Base-by-base conservation (phyloP, 2,113 vertebrate species). In the Arothron firmamentum region DNA sequence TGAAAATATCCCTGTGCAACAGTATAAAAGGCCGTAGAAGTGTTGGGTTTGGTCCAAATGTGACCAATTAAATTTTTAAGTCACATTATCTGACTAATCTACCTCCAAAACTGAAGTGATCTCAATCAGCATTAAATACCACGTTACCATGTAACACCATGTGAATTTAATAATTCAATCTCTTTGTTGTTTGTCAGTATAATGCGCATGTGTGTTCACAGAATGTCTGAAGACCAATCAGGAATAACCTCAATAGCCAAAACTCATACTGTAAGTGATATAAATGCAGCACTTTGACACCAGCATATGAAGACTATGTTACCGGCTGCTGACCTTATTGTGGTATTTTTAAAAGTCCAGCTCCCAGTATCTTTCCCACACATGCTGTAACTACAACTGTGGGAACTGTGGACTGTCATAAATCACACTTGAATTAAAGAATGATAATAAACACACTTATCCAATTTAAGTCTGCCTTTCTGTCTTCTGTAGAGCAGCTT, bases 391-490 rank as follows among this genome's bases (percentile, higher is more conserved):
- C 43, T 17, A 45, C 43, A 17, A 45, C 43, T 17, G 15, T 15
- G 13, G 43, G 43, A 45, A 15, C 5, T 45, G 43, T 75, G 52
- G 62, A 58, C 8, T 31, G 34, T 38, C 34, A 10, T 11, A 38
- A 38, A 38, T 62, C 13, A 49, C 14, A 61, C 62, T 69, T 56
- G 54, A 53, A 72, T 63, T 63, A 58, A 75, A 79, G 41, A 74
- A 47, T 57, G n/a, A 53, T 7, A 31, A 23, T 7, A 16, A 0
- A 16, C 1, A 12, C 0, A 34, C 25, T 28, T 57, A 3, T 34
- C 25, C 7, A 4, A 17, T 55, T 21, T 49, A 14, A 18, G n/a
- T 8, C 56, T 16, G 13, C 52, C 14, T 65, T 54, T 25, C 25
- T 15, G 18, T 62, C 13, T 52, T 38, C 11, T 38, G 9, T 38